phyloP scores from a whole-genome alignment of 2,797 vertebrate species.

The Sebastiscus albofasciatus region DNA sequence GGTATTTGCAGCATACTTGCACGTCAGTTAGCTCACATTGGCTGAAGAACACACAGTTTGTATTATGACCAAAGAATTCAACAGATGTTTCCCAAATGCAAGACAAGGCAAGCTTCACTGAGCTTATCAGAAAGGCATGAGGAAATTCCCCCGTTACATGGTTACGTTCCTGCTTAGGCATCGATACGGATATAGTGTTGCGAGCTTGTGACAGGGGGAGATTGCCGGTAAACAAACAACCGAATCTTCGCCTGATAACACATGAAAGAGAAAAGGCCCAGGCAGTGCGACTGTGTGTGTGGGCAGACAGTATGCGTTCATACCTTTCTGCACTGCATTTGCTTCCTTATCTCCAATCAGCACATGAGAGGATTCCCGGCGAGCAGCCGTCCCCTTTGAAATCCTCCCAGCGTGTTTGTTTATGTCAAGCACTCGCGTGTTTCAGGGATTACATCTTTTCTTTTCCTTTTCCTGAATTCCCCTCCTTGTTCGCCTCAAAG shows the following conservation, averaged over 20 bases:
- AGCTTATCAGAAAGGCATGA: slow-evolving; percentile 50
- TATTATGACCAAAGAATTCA: slow-evolving; percentile 56
- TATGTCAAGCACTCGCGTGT: slow-evolving; percentile 72
- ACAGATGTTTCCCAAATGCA: slow-evolving; percentile 67
- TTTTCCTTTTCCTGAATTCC: slow-evolving; percentile 60
- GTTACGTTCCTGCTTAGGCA: slow-evolving; percentile 35
- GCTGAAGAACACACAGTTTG: slow-evolving; percentile 29
- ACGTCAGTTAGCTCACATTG: not conserved
- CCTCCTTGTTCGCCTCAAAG: slow-evolving; percentile 45
- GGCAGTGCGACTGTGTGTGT: slow-evolving; percentile 40
- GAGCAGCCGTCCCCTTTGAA: slow-evolving; percentile 69
- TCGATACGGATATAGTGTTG: slow-evolving; percentile 6
- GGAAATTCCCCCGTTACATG: slow-evolving; percentile 49
- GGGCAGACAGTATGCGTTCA: slow-evolving; percentile 39
- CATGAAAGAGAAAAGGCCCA: slow-evolving; percentile 52
- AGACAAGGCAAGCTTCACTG: slow-evolving; percentile 57
- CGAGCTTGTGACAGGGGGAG: slow-evolving; percentile 38
- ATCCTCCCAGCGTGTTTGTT: slow-evolving; percentile 72
- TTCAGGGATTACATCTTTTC: slow-evolving; percentile 77
- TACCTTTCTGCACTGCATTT: slow-evolving; percentile 39
- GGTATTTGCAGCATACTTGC: slow-evolving; percentile 16
- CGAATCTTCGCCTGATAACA: slow-evolving; percentile 45
- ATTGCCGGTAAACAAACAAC: slow-evolving; percentile 69
- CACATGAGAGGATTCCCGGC: slow-evolving; percentile 56
- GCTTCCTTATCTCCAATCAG: slow-evolving; percentile 66